Conservation (phyloP, 2,113 vertebrate species). For the Eulemur rufifrons region DNA sequence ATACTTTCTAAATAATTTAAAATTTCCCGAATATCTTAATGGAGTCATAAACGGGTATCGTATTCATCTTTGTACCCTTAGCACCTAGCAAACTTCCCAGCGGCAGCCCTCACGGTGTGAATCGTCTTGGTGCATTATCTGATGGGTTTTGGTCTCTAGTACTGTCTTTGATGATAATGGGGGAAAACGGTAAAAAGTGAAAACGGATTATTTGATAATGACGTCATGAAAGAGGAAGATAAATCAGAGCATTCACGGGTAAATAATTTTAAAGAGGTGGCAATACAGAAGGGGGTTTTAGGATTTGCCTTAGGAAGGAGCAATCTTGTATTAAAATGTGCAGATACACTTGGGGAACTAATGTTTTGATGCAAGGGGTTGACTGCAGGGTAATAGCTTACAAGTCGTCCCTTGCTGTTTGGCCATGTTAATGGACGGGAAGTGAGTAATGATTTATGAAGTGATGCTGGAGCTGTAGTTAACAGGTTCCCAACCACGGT, state of each 20-base stretch:
- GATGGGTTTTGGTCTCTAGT: not conserved
- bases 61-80: not conserved
- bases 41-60: not conserved
- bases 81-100: not conserved
- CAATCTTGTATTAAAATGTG: not conserved
- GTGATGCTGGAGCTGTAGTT: fast-evolving
- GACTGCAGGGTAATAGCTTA: constrained; percentile 10
- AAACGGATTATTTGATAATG: not conserved
- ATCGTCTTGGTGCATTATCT: not conserved
- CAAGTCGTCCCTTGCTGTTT: not conserved
- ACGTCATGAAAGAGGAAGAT: not conserved
- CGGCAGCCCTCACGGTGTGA: not conserved
- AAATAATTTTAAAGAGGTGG: not conserved
- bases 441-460: constrained; percentile 45
- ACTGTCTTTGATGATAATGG: not conserved
- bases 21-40: not conserved
- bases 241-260: not conserved
- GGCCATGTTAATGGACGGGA: constrained; percentile 47
- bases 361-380: not conserved
- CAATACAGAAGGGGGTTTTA: not conserved
- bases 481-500: not conserved
- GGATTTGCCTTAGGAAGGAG: not conserved
- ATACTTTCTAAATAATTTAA: not conserved
- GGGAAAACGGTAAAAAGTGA: not conserved
- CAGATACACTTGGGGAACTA: not conserved